phyloP scores from a whole-genome alignment of 2,113 vertebrate species.

The Danionella cerebrum region DNA sequence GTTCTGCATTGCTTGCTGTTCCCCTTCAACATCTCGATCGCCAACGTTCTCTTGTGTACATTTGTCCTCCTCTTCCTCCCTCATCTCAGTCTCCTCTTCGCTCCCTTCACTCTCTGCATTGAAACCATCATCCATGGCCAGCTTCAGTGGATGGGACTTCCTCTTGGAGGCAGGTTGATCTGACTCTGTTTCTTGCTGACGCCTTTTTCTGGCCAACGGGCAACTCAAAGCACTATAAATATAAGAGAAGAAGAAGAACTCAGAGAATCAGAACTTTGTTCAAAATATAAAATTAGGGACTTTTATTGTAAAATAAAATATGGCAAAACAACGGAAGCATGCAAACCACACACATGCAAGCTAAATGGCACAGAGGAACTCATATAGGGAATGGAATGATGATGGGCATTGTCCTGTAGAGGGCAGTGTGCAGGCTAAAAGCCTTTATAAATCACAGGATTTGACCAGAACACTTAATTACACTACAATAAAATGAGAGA shows the following conservation, averaged over 20 bases:
- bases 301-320: background rate
- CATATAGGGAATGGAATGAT: conserved; percentile 23
- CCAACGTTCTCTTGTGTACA: conserved; percentile 36
- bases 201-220: conserved; percentile 89
- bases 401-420: conserved; percentile 38
- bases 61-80: conserved; percentile 64
- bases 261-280: background rate
- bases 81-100: conserved; percentile 73
- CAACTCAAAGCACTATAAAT: conserved; percentile 85
- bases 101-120: conserved; percentile 80
- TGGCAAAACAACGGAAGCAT: background rate
- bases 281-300: background rate
- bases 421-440: conserved; percentile 46
- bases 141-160: conserved; percentile 86
- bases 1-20: conserved; percentile 44
- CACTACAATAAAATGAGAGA: conserved; percentile 36
- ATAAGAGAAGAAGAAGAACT: background rate
- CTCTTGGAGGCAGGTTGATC: conserved; percentile 79
- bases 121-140: conserved; percentile 85
- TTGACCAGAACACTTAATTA: conserved; percentile 65
- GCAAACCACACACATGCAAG: background rate
- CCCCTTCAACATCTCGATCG: conserved; percentile 45
- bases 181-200: conserved; percentile 73
- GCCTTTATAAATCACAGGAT: conserved; percentile 52
- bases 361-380: too few species aligned